A percentile compares a stretch with the other conserved stretches of the same genome.
phyloP scores from a whole-genome alignment of 2,888 invertebrate species.

The Chymomyza procnemis region DNA sequence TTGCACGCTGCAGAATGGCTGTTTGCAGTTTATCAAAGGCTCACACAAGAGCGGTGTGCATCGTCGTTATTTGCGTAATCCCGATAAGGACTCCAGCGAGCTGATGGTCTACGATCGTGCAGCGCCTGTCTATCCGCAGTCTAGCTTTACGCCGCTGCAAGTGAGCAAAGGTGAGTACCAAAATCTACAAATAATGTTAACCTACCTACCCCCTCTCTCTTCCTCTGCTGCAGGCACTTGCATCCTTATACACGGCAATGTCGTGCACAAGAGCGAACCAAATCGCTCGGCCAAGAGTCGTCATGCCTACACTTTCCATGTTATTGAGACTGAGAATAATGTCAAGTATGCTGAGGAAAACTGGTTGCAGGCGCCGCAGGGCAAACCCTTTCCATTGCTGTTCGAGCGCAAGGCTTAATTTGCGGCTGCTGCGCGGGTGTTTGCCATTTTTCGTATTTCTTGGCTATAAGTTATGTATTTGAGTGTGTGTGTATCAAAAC shows the following conservation, averaged over 20 bases:
- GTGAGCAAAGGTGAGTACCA: constrained; percentile 87
- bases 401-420: constrained; percentile 77
- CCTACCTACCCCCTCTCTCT: neutral
- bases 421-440: neutral
- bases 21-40: constrained; percentile 93
- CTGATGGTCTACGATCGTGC: constrained; percentile 85
- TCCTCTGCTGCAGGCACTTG: constrained; percentile 83
- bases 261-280: constrained; percentile 93
- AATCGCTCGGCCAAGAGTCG: constrained; percentile 91
- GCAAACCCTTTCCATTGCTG: constrained; percentile 84
- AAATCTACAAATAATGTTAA: constrained; percentile 1
- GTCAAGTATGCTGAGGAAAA: constrained; percentile 86
- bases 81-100: constrained; percentile 82
- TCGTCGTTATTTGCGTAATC: constrained; percentile 83
- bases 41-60: constrained; percentile 93
- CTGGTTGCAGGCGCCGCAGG: constrained; percentile 89
- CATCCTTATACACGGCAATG: constrained; percentile 93
- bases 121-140: constrained; percentile 84
- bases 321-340: constrained; percentile 88
- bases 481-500: neutral
- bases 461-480: neutral
- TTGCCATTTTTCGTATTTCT: neutral
- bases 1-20: constrained; percentile 94
- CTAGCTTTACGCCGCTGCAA: constrained; percentile 87
- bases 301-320: constrained; percentile 97